Base-by-base conservation (phyloP, 2,797 vertebrate species). In the Buphagus erythrorhynchus region DNA sequence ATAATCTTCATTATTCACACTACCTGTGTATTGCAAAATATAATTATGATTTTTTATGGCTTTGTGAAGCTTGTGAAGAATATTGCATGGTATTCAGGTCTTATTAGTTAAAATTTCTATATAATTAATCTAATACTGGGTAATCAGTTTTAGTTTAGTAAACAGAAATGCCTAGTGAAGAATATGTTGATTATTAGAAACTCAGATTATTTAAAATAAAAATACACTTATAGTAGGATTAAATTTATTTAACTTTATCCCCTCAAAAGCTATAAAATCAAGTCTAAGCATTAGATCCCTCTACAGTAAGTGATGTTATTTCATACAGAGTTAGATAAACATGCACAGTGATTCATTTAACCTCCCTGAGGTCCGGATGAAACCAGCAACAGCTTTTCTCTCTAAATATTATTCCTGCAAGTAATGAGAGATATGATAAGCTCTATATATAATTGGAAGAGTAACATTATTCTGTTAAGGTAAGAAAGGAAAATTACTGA, bases 21-120 rank as follows among this genome's bases (percentile, higher is more conserved):
- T 65, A 51, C 2, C 13, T 48, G 8, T 58, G 8, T 68, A 45
- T 52, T 26, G 4, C 14, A 52, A 94, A 68, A 2, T 40, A 36
- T 5, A 28, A 11, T 13, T 0, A 0, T 24, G 21, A 9, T 10
- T 17, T 57, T 58, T 43, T 49, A 62, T 24, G 16, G 1, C 3
- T 85, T 72, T 65, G 5, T 73, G 46, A 63, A 67, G 6, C 1
- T 62, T 80, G 14, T 38, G 17, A 10, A 73, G 15, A 52, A 29
- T 61, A 54, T 54, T 57, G 21, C 8, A 52, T 24, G 58, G 5
- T 48, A 46, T 73, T 71, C 25, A 51, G 24, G 6, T 0, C 7
- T 69, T 58, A 26, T 7, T n/a, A 73, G 35, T 31, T 46, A 84
- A 77, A 71, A 78, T 55, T 69, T 80, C 38, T 67, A 16, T n/a